Percentiles rank a stretch among this genome's conserved stretches.
Evolutionary conservation across 2,113 vertebrate species (phyloP).

Genomic region (Dipodomys ordii): DNA sequence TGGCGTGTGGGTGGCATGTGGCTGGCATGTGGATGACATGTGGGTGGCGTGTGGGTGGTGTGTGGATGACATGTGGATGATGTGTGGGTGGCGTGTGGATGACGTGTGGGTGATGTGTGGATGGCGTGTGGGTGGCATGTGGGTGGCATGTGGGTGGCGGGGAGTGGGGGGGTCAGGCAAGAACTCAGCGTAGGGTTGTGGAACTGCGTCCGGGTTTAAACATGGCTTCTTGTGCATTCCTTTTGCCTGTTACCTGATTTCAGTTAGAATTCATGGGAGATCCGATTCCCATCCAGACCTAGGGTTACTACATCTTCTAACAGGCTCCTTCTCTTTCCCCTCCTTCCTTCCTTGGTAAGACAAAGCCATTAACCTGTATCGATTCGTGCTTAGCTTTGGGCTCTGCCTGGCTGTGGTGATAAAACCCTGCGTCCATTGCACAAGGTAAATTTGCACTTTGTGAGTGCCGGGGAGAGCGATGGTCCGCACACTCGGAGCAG

Average conservation of each 20-base stretch:
- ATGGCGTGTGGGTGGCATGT: too few species aligned
- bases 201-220: not conserved
- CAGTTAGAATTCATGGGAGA: conserved; percentile 17
- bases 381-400: not conserved
- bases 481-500: not conserved
- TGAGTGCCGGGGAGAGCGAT: not conserved
- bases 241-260: not conserved
- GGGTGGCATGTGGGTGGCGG: not conserved
- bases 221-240: not conserved
- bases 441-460: not conserved
- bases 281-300: not conserved
- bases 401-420: not conserved
- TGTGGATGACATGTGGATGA: too few species aligned
- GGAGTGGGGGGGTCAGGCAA: not conserved
- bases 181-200: not conserved
- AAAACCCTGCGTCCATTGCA: not conserved
- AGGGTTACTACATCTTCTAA: not conserved
- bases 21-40: too few species aligned
- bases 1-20: too few species aligned
- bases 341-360: not conserved
- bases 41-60: too few species aligned
- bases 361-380: not conserved
- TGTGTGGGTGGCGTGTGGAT: too few species aligned
- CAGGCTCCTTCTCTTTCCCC: not conserved
- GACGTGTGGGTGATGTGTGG: too few species aligned